These are phyloP conservation scores for Netelia melanura DNA, from an alignment of 2,888 invertebrate genomes.

Conservation along the genomic window DNA sequence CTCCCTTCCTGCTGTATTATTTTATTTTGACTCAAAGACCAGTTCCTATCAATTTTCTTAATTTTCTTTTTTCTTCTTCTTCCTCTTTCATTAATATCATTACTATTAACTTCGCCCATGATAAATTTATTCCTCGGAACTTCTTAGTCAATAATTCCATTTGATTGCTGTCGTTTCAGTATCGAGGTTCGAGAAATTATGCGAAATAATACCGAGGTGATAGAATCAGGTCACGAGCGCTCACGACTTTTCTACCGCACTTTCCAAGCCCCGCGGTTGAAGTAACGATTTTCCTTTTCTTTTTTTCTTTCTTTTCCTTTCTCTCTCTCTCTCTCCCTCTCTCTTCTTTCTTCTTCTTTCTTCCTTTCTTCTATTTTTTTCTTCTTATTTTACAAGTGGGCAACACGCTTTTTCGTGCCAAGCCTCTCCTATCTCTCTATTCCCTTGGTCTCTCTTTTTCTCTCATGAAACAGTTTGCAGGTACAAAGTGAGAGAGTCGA, in stretches of 20 bases:
- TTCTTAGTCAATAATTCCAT: neutral
- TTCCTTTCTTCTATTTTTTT: constrained; percentile 21
- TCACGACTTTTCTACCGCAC: constrained; percentile 65
- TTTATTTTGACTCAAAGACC: no score
- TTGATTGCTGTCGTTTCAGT: constrained; percentile 28
- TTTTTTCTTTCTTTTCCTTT: constrained; percentile 13
- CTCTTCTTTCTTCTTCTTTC: constrained; percentile 11
- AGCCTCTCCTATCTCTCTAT: constrained; percentile 14
- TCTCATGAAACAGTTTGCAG: constrained; percentile 20
- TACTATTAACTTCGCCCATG: no score
- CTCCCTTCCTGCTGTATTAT: no score
- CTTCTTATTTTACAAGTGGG: constrained; percentile 48
- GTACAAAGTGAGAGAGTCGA: constrained; percentile 22
- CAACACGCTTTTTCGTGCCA: constrained; percentile 54
- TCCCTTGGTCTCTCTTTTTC: constrained; percentile 30
- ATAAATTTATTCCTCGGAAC: no score
- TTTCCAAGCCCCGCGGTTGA: constrained; percentile 58
- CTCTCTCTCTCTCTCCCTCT: neutral
- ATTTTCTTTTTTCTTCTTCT: no score
- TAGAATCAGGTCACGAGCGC: constrained; percentile 68
- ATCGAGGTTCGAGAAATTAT: constrained; percentile 58
- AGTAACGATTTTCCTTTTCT: constrained; percentile 66
- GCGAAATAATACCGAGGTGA: constrained; percentile 56
- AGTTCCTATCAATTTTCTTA: no score
- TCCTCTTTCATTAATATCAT: no score